Percentiles rank a stretch among this genome's conserved stretches.
These are phyloP conservation scores for Enteromius afrohamiltoni DNA, from an alignment of 2,797 vertebrate genomes.

Conservation along the genomic window DNA sequence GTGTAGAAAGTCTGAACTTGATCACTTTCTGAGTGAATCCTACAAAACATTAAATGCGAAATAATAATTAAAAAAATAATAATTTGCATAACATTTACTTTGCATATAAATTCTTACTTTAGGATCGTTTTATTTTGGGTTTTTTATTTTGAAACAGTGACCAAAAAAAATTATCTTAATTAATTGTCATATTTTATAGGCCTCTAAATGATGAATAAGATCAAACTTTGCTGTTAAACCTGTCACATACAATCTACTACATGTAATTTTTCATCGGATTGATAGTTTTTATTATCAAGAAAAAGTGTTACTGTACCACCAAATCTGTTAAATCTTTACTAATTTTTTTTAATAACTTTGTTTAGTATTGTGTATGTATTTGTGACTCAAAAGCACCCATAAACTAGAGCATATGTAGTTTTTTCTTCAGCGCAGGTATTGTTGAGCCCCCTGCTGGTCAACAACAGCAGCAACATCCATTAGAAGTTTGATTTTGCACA, in stretches of 20 bases:
- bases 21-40: not conserved
- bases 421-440: not conserved
- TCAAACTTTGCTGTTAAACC: not conserved
- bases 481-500: not conserved
- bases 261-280: too few species aligned
- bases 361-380: too few species aligned
- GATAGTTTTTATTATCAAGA: not conserved
- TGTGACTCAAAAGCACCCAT: not conserved
- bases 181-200: not conserved
- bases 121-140: not conserved
- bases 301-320: not conserved
- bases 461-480: not conserved
- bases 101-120: not conserved
- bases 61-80: too few species aligned
- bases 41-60: not conserved
- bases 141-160: not conserved
- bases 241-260: too few species aligned
- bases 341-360: too few species aligned
- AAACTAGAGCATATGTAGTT: not conserved
- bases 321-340: too few species aligned
- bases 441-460: conserved; percentile 13
- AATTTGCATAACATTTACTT: not conserved
- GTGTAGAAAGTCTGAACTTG: not conserved
- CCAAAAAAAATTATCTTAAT: not conserved
- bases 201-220: not conserved